Evolutionary conservation across 2,888 invertebrate genomes (phyloP).

Genomic region (Heliconius hortense): DNA sequence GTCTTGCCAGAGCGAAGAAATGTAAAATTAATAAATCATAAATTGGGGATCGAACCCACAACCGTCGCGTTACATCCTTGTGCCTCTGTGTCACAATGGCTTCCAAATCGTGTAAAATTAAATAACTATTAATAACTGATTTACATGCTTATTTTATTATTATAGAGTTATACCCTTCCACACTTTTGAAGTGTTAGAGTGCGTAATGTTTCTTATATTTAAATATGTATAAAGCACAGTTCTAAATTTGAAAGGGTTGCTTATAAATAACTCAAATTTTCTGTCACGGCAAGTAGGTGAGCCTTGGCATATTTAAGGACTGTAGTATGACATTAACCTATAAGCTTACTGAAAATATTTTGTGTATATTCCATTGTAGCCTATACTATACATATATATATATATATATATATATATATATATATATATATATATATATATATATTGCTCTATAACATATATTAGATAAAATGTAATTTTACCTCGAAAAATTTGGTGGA

Average conservation of each 20-base stretch:
- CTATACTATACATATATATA: no score
- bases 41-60: no score
- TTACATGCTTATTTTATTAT: not conserved
- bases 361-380: no score
- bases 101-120: no score
- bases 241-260: conserved; percentile 27
- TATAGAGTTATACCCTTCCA: not conserved
- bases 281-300: conserved; percentile 5
- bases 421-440: no score
- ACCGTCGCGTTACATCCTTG: no score
- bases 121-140: not conserved
- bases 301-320: conserved; percentile 2
- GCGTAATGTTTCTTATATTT: conserved; percentile 25
- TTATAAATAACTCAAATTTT: conserved; percentile 29
- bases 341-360: not conserved
- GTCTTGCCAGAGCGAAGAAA: no score
- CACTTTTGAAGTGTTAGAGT: conserved; percentile 17
- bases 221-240: conserved; percentile 29
- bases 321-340: not conserved
- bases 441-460: no score
- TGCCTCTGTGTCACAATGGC: not conserved
- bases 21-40: no score
- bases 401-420: no score
- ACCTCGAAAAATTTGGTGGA: not conserved
- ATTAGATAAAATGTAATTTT: no score